A percentile compares a stretch with the other conserved stretches of the same genome.
phyloP scores from a whole-genome alignment of 1,140 invertebrate genomes.

The Bombus confusus region DNA sequence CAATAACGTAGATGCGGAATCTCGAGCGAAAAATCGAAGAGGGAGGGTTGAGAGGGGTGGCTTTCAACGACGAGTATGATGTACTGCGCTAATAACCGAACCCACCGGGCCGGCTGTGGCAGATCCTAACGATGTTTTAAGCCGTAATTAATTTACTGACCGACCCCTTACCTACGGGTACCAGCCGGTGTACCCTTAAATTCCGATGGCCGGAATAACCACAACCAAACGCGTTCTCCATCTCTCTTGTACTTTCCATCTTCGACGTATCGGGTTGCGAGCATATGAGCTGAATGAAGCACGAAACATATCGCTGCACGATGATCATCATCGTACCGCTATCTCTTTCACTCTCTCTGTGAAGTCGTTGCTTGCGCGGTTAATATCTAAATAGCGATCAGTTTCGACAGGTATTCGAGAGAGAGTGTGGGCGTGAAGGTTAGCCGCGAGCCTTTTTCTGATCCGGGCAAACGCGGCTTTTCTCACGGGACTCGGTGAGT shows the following conservation, averaged over 20 bases:
- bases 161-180: constrained; percentile 64
- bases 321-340: background rate
- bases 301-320: background rate
- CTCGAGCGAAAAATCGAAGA: constrained; percentile 14
- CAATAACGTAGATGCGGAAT: background rate
- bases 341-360: background rate
- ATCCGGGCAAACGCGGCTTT: background rate
- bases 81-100: constrained; percentile 78
- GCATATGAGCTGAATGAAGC: constrained; percentile 8
- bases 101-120: constrained; percentile 63
- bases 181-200: constrained; percentile 46
- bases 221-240: background rate
- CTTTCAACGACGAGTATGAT: constrained; percentile 70
- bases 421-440: constrained; percentile 51
- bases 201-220: constrained; percentile 14
- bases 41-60: background rate
- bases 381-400: constrained; percentile 68
- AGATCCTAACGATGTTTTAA: constrained; percentile 79
- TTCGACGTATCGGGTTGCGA: background rate
- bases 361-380: background rate
- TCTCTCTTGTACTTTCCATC: background rate
- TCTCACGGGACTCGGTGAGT: background rate
- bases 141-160: constrained; percentile 79
- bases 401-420: constrained; percentile 45
- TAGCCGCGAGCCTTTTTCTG: constrained; percentile 26